Evolutionary conservation across 2,888 invertebrate species (phyloP).

Genomic region (Pinctada fucata): DNA sequence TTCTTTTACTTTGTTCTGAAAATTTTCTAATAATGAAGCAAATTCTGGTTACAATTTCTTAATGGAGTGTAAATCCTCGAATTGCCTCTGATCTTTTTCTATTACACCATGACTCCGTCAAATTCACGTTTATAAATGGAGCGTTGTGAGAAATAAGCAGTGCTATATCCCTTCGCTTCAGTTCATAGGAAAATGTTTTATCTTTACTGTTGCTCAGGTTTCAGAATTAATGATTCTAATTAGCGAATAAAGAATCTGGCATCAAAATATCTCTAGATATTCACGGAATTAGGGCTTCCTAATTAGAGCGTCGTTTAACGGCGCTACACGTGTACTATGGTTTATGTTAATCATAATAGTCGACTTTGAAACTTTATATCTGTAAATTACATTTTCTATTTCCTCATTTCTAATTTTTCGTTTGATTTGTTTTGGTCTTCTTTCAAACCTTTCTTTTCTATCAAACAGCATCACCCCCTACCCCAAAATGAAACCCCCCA

Average conservation of each 20-base stretch:
- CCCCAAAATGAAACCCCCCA: no score
- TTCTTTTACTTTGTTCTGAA: neutral
- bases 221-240: constrained; percentile 20
- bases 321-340: no score
- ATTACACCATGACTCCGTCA: neutral
- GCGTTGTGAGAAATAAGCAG: neutral
- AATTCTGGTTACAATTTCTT: neutral
- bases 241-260: neutral
- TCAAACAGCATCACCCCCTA: no score
- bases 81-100: neutral
- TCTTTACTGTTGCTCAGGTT: constrained; percentile 1
- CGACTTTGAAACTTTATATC: no score
- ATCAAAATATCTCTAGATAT: neutral
- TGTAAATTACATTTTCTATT: no score
- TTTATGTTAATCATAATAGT: no score
- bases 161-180: neutral
- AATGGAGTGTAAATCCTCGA: constrained; percentile 3
- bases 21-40: neutral
- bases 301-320: no score
- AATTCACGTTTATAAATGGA: neutral
- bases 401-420: no score
- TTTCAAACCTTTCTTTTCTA: no score
- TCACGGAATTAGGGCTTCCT: no score
- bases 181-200: neutral
- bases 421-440: no score